phyloP scores from a whole-genome alignment of 2,113 vertebrate genomes.

The Pelmatolapia mariae region DNA sequence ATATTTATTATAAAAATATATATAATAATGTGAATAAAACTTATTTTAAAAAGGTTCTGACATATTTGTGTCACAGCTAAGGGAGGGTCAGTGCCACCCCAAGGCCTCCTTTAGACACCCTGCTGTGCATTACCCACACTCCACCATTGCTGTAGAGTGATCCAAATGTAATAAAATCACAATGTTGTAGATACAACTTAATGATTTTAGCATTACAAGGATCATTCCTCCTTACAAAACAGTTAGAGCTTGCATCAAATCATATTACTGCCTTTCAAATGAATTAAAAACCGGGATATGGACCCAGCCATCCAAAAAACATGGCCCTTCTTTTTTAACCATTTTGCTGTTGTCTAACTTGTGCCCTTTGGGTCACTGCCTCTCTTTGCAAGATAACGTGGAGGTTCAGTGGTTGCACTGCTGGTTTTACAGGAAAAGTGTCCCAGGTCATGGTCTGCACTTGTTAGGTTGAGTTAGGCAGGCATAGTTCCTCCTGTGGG shows the following conservation, averaged over 20 bases:
- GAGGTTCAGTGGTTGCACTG: background rate
- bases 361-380: background rate
- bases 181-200: background rate
- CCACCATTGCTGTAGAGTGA: background rate
- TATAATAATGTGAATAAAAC: background rate
- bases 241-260: background rate
- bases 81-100: background rate
- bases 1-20: background rate
- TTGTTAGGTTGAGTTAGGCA: background rate
- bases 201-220: background rate
- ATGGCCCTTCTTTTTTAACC: background rate
- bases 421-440: background rate
- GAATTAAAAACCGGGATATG: rapidly evolving
- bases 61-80: background rate
- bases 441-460: background rate
- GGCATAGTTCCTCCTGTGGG: background rate
- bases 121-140: background rate
- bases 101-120: background rate
- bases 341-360: background rate
- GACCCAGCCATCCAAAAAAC: background rate
- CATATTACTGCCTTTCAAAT: background rate
- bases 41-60: background rate
- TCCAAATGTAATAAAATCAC: background rate
- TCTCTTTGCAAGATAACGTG: background rate
- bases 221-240: background rate